A percentile compares a stretch with the other conserved stretches of the same genome.
phyloP scores from a whole-genome alignment of 2,888 invertebrate genomes.

The Stictocephala bisonia region DNA sequence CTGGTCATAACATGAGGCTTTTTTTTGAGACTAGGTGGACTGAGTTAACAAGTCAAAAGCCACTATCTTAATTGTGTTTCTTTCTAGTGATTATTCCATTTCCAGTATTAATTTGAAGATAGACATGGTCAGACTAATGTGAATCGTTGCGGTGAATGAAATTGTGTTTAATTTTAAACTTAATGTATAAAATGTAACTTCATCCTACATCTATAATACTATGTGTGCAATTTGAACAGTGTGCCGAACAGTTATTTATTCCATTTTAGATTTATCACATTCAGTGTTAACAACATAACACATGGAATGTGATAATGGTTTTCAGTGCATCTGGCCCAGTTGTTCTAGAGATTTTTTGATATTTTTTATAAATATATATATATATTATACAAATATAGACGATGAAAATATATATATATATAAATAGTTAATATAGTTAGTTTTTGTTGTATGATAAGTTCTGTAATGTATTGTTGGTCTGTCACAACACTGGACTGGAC shows the following conservation, averaged over 20 bases:
- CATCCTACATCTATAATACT: conserved; percentile 18
- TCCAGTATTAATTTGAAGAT: conserved; percentile 25
- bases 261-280: conserved; percentile 11
- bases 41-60: conserved; percentile 67
- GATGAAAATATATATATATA: conserved; percentile 30
- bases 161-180: conserved; percentile 2
- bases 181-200: conserved; percentile 2
- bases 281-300: conserved; percentile 26
- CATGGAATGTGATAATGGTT: conserved; percentile 19
- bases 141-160: background rate
- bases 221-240: conserved; percentile 28
- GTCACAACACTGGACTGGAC: conserved; percentile 2
- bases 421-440: conserved; percentile 22
- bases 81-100: background rate
- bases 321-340: conserved; percentile 30
- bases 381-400: conserved; percentile 25
- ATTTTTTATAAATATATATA: conserved; percentile 40
- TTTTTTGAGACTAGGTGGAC: conserved; percentile 94
- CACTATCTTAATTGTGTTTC: conserved; percentile 11
- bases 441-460: conserved; percentile 30
- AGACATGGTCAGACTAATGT: conserved; percentile 2
- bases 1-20: conserved; percentile 92
- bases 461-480: conserved; percentile 11
- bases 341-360: conserved; percentile 37
- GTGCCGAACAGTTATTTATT: background rate